Evolutionary conservation across 1,140 invertebrate genomes (phyloP).

Genomic region (Ditylenchus dipsaci): DNA sequence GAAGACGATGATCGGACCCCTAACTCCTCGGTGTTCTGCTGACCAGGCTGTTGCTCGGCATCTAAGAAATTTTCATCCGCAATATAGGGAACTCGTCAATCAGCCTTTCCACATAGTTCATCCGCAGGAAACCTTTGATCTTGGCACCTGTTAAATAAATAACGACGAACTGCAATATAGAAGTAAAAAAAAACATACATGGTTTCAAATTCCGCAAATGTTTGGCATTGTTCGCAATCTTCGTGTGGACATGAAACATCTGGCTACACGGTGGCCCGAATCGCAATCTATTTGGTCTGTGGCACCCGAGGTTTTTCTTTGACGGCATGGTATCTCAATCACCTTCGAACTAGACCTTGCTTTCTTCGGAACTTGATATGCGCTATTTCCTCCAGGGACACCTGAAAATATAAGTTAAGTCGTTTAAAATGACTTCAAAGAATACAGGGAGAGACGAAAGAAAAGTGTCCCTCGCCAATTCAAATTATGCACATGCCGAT

Average conservation of each 20-base stretch:
- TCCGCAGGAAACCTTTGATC: background rate
- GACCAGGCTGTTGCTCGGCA: background rate
- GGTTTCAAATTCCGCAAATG: background rate
- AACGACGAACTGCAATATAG: background rate
- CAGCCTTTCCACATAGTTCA: background rate
- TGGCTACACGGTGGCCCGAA: slow-evolving; percentile 3
- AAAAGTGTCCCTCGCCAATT: no score
- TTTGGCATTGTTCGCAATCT: slow-evolving; percentile 8
- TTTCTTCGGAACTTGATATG: slow-evolving; percentile 16
- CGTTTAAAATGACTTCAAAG: background rate
- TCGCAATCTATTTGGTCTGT: slow-evolving; percentile 9
- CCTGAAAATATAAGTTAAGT: slow-evolving; percentile 14
- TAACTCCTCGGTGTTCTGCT: slow-evolving; percentile 1
- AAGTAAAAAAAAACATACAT: background rate
- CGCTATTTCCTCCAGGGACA: slow-evolving; percentile 26
- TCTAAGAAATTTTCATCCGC: background rate
- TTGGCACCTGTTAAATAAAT: background rate
- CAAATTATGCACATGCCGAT: no score
- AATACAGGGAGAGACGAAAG: no score
- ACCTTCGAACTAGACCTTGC: slow-evolving; percentile 8
- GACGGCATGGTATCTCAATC: slow-evolving; percentile 1
- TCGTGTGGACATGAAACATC: slow-evolving; percentile 21
- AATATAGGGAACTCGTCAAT: background rate
- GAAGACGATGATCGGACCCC: background rate
- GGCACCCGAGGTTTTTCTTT: background rate